Conservation (phyloP, 2,888 invertebrate genomes). For the Athalia cordata region DNA sequence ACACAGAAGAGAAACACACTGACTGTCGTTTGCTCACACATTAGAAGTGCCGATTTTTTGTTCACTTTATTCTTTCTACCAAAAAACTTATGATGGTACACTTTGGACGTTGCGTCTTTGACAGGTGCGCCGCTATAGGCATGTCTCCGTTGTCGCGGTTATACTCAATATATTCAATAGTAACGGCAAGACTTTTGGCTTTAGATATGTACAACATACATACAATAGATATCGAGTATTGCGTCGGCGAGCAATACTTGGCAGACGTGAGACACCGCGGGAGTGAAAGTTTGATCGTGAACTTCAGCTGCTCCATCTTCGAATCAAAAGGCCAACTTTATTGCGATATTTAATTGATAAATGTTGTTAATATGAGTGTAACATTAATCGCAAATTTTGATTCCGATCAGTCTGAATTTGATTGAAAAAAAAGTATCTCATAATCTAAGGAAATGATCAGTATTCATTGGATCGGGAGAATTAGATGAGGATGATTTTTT, state of each 20-base stretch:
- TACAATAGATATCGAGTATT: conserved; percentile 45
- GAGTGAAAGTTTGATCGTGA: conserved; percentile 72
- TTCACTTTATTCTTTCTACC: background rate
- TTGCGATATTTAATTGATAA: background rate
- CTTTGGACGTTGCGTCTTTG: conserved; percentile 20
- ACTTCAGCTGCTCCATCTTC: conserved; percentile 61
- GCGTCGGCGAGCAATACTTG: conserved; percentile 55
- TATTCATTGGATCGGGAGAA: background rate
- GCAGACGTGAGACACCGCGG: conserved; percentile 55
- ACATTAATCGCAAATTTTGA: background rate
- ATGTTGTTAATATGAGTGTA: background rate
- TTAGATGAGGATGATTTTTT: background rate
- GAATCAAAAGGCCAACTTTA: conserved; percentile 48
- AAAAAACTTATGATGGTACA: background rate
- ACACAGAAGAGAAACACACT: background rate
- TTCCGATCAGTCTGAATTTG: background rate
- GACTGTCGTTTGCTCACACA: background rate
- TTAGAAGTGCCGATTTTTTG: background rate
- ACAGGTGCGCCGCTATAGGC: conserved; percentile 16
- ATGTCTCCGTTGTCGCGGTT: background rate
- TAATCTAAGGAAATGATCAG: background rate
- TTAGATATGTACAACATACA: conserved; percentile 7
- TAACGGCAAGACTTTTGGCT: conserved; percentile 7
- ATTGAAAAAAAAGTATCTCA: background rate
- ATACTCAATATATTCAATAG: conserved; percentile 26